Evolutionary conservation across 1,140 invertebrate genomes (phyloP), one percentile per base, ranked within the genome.

Genomic region (Bombus soroeensis): DNA sequence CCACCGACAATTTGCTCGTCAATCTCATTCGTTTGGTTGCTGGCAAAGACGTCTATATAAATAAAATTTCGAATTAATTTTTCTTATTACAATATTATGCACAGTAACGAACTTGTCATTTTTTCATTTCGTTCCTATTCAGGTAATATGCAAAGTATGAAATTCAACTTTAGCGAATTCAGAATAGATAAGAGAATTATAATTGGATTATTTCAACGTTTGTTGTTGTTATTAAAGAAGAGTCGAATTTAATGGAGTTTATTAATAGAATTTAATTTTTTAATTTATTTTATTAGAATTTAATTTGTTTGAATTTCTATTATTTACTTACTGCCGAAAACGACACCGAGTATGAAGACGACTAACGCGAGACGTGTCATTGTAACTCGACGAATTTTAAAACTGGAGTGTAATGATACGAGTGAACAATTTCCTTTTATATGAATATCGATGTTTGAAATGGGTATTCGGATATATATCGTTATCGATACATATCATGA

Each of bases 1-100:
- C 66, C 87, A 25, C 70, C 62, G 22, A 90, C 57, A 1, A 87
- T n/a, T 71, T 43, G 76, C 5, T 73, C 74, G 15, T 18, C 34
- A 10, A 13, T 39, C 0, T 75, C 64, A 2, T 53, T 18, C 47
- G 47, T 53, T 53, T 22, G 18, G 18, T 53, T 53, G 18, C 0
- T 53, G 47, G 78, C 81, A 18, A 37, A 57, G 1, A 10, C 12
- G 10, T 13, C 74, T 76, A 34, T 6, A 28, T 1, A 34, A 75
- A 75, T 57, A 12, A 25, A 25, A 53, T 53, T 53, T 53, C 47
- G 6, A 68, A 68, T 68, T 18, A 22, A 68, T 68, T n/a, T 15
- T 34, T 68, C 18, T 9, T 6, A 18, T 34, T 18, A 47, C 43
- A 5, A 47, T 47, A 66, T 68, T n/a, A 62, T n/a, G 12, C 18